phyloP scores from a whole-genome alignment of 1,140 invertebrate genomes.

The Ceratoteleas bidentatus region DNA sequence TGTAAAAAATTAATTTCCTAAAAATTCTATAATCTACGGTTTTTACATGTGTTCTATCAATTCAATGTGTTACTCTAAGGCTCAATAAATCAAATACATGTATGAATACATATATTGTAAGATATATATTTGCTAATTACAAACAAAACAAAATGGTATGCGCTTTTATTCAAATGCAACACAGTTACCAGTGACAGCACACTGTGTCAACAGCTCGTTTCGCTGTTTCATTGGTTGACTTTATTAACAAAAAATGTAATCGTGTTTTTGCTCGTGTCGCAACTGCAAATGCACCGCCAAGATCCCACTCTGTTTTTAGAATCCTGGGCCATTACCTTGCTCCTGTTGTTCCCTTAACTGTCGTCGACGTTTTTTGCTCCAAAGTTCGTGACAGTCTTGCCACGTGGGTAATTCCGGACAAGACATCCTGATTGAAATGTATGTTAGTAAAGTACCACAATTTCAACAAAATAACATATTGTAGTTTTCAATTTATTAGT shows the following conservation, averaged over 20 bases:
- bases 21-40: no score
- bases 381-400: conserved; percentile 99
- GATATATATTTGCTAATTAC: conserved; percentile 37
- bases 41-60: background rate
- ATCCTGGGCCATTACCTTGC: conserved; percentile 57
- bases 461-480: background rate
- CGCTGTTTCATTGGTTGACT: background rate
- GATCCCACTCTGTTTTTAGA: conserved; percentile 13
- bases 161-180: conserved; percentile 3
- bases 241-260: conserved; percentile 19
- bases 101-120: conserved; percentile 37
- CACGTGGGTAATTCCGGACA: conserved; percentile 93
- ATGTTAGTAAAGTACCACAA: conserved; percentile 20
- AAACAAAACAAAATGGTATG: conserved; percentile 23
- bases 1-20: no score
- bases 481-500: no score
- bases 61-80: conserved; percentile 1
- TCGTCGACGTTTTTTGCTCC: conserved; percentile 95
- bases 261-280: conserved; percentile 14
- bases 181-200: background rate
- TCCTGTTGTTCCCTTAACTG: conserved; percentile 90
- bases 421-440: conserved; percentile 85
- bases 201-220: background rate
- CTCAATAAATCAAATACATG: conserved; percentile 38
- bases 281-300: conserved; percentile 47